Conservation (phyloP, 2,888 invertebrate species). For the Omphaloscelis lunosa region DNA sequence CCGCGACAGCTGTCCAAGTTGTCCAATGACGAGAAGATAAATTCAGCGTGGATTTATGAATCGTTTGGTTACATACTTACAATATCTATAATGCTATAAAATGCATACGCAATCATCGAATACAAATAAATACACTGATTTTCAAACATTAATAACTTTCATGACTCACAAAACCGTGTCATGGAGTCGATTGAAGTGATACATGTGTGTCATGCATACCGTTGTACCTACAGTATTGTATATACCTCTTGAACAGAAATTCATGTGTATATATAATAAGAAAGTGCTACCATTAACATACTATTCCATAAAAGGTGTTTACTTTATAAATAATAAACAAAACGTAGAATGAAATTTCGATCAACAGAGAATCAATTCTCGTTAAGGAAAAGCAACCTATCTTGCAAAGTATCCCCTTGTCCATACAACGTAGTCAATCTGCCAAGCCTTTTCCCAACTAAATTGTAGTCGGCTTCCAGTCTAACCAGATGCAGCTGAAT, state of each 20-base stretch:
- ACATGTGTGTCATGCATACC: too few relatives aligned
- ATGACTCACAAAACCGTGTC: neutral
- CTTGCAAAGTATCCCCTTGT: neutral
- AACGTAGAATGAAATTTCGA: neutral
- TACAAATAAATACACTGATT: neutral
- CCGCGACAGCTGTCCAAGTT: constrained; percentile 24
- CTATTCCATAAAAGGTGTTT: neutral
- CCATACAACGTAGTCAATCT: too few relatives aligned
- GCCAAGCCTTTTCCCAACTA: too few relatives aligned
- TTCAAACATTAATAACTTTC: neutral
- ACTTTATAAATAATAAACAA: neutral
- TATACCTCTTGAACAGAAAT: neutral
- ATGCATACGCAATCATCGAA: neutral
- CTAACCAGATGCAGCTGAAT: too few relatives aligned
- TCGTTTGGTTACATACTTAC: neutral
- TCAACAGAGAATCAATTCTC: neutral
- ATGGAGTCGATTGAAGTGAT: neutral
- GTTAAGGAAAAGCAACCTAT: neutral
- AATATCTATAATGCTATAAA: neutral
- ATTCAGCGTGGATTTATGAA: constrained; percentile 34
- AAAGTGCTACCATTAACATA: neutral
- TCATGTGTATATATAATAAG: neutral
- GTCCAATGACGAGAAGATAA: constrained; percentile 24
- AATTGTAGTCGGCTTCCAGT: too few relatives aligned
- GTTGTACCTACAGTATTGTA: neutral